Base-by-base conservation (phyloP, 2,797 vertebrate species). In the Crax fasciolata region DNA sequence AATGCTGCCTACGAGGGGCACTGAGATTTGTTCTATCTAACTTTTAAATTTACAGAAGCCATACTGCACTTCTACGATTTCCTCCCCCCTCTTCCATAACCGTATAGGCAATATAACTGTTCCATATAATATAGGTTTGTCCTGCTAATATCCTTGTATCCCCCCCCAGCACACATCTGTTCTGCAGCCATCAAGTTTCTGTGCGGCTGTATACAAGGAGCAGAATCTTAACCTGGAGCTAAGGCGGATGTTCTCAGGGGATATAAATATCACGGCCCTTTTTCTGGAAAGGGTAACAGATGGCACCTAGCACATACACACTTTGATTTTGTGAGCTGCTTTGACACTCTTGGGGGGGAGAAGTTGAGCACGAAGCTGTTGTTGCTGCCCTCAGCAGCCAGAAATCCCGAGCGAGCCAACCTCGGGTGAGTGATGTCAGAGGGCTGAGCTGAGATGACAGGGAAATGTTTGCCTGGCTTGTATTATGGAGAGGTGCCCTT, bases 241-340 rank as follows among this genome's bases (percentile, higher is more conserved):
- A 11, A 81, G 48, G 70, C 30, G 68, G 80, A 3, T 71, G 6
- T 57, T 93, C 85, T 68, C 11, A 8, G 63, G 89, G 84, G 78
- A 74, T 74, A 80, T 54, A 92, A 96, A 95, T 92, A 90, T 27
- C 81, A 13, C 24, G 63, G 9, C 65, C 6, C 68, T 71, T 61
- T 19, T 83, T 83, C 87, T 84, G 78, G 68, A 65, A 89, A 83
- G 89, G 89, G 62, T 88, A 85, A 72, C 89, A 94, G 72, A 95
- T 94, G 93, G 93, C 89, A 89, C 32, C 65, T 6, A 44, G 78
- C 89, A 61, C 6, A 3, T 2, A 19, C 49, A 54, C 1, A 2
- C 75, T 80, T 67, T 87, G 52, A 38, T 94, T 82, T 81, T 87
- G 52, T 2, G 10, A n/a, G 23, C 82, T 95, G 68, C 54, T 93